Percentiles rank a stretch among this genome's conserved stretches.
phyloP scores from a whole-genome alignment of 2,888 invertebrate genomes.

The Rhingia campestris region DNA sequence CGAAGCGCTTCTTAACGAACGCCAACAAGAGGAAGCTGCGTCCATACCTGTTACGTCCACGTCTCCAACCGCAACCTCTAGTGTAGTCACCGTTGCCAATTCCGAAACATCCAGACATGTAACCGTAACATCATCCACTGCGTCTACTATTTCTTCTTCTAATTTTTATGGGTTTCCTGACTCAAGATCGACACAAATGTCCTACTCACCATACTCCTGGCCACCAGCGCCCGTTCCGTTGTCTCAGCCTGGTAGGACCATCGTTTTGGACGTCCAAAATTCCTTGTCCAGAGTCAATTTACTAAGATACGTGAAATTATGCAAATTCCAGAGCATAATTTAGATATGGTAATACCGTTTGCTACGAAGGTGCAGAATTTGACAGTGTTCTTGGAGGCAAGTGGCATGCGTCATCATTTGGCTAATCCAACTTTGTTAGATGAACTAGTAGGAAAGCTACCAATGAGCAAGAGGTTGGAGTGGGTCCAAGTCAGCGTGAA shows the following conservation, averaged over 20 bases:
- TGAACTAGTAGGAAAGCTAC: constrained; percentile 50
- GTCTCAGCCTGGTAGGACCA: neutral
- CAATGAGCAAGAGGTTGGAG: constrained; percentile 57
- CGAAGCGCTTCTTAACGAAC: neutral
- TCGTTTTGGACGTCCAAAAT: constrained; percentile 46
- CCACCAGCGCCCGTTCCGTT: no score
- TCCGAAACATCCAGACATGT: neutral
- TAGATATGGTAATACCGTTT: constrained; percentile 49
- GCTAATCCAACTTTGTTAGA: constrained; percentile 41
- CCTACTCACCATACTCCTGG: no score
- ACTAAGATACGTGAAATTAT: constrained; percentile 45
- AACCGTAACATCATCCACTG: neutral
- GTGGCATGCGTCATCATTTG: constrained; percentile 29
- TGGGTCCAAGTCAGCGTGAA: constrained; percentile 22
- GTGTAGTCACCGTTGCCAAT: neutral
- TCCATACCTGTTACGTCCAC: neutral
- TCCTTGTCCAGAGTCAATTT: constrained; percentile 15
- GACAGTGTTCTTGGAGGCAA: constrained; percentile 9
- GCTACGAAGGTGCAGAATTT: constrained; percentile 32
- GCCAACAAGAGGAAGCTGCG: neutral
- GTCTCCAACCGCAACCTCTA: neutral
- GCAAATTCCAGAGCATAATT: constrained; percentile 42
- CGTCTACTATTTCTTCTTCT: neutral
- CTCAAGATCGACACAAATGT: neutral
- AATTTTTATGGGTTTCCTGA: constrained; percentile 6